Evolutionary conservation across 2,797 vertebrate genomes (phyloP).

Genomic region (Lagorchestes hirsutus): DNA sequence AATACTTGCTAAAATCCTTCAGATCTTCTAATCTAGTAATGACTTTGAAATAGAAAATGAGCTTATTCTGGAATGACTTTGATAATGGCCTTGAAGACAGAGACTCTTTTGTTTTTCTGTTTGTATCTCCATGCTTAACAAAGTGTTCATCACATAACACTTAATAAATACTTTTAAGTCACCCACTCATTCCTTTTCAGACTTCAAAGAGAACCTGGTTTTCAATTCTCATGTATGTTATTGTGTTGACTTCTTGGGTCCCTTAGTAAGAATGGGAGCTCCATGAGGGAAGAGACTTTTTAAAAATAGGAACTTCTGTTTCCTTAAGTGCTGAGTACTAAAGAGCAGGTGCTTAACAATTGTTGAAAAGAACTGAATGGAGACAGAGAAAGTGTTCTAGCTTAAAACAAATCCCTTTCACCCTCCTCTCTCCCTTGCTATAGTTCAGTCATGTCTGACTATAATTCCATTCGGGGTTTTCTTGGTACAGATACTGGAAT

Average conservation of each 20-base stretch:
- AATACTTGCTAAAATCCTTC: neutral
- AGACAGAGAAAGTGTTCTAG: neutral
- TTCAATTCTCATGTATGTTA: neutral
- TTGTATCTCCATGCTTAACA: neutral
- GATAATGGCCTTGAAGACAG: neutral
- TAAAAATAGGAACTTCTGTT: neutral
- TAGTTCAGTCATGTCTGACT: neutral
- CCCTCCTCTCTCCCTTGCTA: neutral
- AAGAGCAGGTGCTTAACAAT: neutral
- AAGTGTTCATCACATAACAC: neutral
- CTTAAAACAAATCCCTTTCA: neutral
- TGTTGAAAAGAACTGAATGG: neutral
- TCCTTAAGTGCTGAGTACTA: neutral
- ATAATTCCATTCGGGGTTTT: neutral
- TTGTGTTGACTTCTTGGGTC: neutral
- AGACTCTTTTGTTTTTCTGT: neutral
- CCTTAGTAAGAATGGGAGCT: too few species aligned
- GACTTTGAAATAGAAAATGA: neutral
- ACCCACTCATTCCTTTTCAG: neutral
- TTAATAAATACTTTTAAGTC: neutral
- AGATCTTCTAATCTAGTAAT: neutral
- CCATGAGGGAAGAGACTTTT: neutral
- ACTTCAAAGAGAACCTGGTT: neutral
- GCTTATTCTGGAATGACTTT: neutral
- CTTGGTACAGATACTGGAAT: neutral